Evolutionary conservation across 2,113 vertebrate genomes (phyloP), one percentile per base, ranked within the genome.

Genomic region (Melanocharis versteri): DNA sequence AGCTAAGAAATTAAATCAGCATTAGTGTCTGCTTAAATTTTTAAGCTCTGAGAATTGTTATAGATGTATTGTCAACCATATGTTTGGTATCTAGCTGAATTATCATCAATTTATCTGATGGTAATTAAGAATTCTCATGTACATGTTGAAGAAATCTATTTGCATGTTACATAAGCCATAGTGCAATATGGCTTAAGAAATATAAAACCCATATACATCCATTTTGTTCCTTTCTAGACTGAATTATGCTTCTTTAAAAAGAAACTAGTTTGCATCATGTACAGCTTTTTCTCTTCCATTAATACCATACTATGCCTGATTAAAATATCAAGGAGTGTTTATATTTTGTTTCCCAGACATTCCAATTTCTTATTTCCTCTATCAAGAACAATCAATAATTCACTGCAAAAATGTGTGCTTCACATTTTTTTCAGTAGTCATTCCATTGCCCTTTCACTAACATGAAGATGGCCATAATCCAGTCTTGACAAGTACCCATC

Each of bases 401-500:
- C 88, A 90, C 81, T 94, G 80, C 80, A 96, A 95, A 94, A 94
- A 72, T 64, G 40, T 6, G 7, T 42, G 65, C 57, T 84, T 97
- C 90, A 75, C 65, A 54, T 64, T 58, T 76, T n/a, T 92, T 90
- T 73, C 85, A 20, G 16, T 47, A 93, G 89, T 77, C 64, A 89
- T 91, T 80, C 96, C 80, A 94, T 33, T 96, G 93, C 90, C 70
- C 90, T 89, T 90, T 89, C 76, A 92, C 91, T 89, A 94, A 87
- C 16, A 50, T 2, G 24, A 85, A 95, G 93, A 91, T 89, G 82
- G 75, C 77, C 66, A 83, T 70, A 93, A 97, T 96, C 95, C 85
- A 96, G 78, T 91, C 85, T 89, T 97, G 97, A 98, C 96, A 98
- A 95, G 93, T 69, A 95, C 56, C 85, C 92, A 87, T 91, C 94